Conservation (phyloP, 2,113 vertebrate species). For the Lota lota region DNA sequence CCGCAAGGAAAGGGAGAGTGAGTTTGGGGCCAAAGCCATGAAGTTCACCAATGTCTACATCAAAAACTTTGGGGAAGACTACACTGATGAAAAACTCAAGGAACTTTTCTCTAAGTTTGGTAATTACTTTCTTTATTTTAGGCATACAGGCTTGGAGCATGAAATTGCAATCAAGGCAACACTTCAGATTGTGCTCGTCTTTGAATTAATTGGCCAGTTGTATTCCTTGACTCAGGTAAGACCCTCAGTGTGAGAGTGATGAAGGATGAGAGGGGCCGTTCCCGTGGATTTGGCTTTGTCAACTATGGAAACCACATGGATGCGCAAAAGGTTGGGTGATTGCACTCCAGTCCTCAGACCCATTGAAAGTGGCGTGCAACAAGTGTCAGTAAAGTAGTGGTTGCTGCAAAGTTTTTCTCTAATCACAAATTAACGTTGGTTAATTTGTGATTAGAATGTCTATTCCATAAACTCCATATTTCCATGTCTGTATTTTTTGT, state of each 20-base stretch:
- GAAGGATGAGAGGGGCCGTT: constrained; percentile 81
- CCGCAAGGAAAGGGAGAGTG: constrained; percentile 87
- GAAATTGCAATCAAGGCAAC: no score
- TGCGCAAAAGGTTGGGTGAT: constrained; percentile 85
- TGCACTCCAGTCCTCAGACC: neutral
- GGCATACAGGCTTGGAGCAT: neutral
- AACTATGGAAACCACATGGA: constrained; percentile 92
- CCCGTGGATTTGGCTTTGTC: constrained; percentile 92
- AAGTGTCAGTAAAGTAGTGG: no score
- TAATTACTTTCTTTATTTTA: constrained; percentile 48
- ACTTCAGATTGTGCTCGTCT: no score
- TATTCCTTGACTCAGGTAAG: constrained; percentile 73
- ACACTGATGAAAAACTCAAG: constrained; percentile 80
- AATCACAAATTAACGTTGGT: neutral
- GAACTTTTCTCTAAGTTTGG: constrained; percentile 86
- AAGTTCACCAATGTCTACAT: constrained; percentile 96
- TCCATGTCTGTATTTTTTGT: neutral
- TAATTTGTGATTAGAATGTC: neutral
- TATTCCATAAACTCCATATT: neutral
- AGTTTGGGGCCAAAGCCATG: constrained; percentile 80
- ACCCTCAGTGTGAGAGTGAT: constrained; percentile 92
- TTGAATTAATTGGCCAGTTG: no score
- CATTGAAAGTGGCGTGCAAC: no score
- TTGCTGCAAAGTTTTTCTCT: no score
- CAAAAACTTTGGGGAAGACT: constrained; percentile 89